Base-by-base conservation (phyloP, 1,140 invertebrate species). In the Dufourea novaeangliae region DNA sequence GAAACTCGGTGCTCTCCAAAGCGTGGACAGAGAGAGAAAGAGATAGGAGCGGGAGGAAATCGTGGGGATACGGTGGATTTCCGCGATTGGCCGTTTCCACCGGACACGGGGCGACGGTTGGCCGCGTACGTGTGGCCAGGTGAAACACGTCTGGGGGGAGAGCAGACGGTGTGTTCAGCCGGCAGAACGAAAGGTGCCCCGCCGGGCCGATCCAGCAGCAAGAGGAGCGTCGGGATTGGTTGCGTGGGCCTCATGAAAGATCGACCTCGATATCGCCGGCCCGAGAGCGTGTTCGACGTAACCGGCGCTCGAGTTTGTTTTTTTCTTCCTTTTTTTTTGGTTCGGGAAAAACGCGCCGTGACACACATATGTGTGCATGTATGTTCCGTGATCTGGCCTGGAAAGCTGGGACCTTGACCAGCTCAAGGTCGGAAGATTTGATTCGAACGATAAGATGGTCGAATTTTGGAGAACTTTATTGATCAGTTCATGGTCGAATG, bases 31-130 rank as follows among this genome's bases (percentile, higher is more conserved):
- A n/a, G n/a, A n/a, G n/a, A n/a, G n/a, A n/a, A n/a, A n/a, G n/a
- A n/a, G n/a, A n/a, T n/a, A n/a, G n/a, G n/a, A n/a, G 50, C 75
- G 7, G 50, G 56, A 59, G 68, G 67, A 44, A 80, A 72, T 41
- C 57, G 75, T 72, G 79, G 76, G 68, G 69, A 64, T 64, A 64
- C 37, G 50, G 27, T 61, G 71, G 59, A 70, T 61, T 69, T 82
- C 59, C 78, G 64, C 76, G 87, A 90, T 89, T 87, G 89, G 89
- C 79, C 86, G 81, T 76, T 91, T 89, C 88, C 83, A 84, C 75
- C 86, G 79, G 83, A 85, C 85, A 87, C 85, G 64, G 79, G 80
- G 74, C 79, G 66, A 79, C 80, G 86, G 88, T 90, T 88, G 86
- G 89, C 72, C 81, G 70, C 61, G 66, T 69, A 69, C 59, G 46